A percentile compares a stretch with the other conserved stretches of the same genome.
Evolutionary conservation across 2,888 invertebrate species (phyloP).

Genomic region (Beris morrisii): DNA sequence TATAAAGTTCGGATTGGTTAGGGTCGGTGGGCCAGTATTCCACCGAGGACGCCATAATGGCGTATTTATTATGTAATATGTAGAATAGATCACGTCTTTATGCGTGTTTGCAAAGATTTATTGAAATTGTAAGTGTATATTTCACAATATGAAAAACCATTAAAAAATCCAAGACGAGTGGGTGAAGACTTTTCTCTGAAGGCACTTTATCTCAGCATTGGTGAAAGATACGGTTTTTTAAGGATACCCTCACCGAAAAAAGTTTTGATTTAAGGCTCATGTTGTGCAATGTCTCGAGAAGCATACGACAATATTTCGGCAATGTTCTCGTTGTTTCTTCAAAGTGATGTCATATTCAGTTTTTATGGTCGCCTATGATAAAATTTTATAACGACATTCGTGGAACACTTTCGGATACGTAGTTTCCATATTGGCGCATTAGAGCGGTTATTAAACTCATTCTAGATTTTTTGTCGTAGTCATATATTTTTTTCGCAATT

Average conservation of each 20-base stretch:
- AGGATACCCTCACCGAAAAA: background rate
- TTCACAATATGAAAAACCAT: slow-evolving; percentile 38
- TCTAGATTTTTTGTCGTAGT: too few relatives aligned
- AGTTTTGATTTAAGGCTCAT: slow-evolving; percentile 22
- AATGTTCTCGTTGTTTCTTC: slow-evolving; percentile 3
- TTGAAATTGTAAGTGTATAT: slow-evolving; percentile 40
- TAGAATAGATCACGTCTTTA: slow-evolving; percentile 40
- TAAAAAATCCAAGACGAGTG: slow-evolving; percentile 27
- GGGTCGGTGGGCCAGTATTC: background rate
- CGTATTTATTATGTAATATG: slow-evolving; percentile 41
- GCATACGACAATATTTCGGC: background rate
- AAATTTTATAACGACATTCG: slow-evolving; percentile 13
- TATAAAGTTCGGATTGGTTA: too few relatives aligned
- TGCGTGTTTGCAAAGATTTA: slow-evolving; percentile 39
- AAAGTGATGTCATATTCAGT: slow-evolving; percentile 8
- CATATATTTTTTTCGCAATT: too few relatives aligned
- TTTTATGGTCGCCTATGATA: slow-evolving; percentile 23
- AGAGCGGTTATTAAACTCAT: too few relatives aligned
- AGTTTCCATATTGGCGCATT: too few relatives aligned
- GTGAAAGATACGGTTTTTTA: background rate
- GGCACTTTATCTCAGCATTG: background rate
- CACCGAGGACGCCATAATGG: slow-evolving; percentile 36
- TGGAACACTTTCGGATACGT: too few relatives aligned
- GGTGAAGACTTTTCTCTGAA: slow-evolving; percentile 13
- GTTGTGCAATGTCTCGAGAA: slow-evolving; percentile 9